Evolutionary conservation across 37 sponge, comb jelly and placozoan species (phyloP).

Genomic region (Chondrilla cf. caribensis): DNA sequence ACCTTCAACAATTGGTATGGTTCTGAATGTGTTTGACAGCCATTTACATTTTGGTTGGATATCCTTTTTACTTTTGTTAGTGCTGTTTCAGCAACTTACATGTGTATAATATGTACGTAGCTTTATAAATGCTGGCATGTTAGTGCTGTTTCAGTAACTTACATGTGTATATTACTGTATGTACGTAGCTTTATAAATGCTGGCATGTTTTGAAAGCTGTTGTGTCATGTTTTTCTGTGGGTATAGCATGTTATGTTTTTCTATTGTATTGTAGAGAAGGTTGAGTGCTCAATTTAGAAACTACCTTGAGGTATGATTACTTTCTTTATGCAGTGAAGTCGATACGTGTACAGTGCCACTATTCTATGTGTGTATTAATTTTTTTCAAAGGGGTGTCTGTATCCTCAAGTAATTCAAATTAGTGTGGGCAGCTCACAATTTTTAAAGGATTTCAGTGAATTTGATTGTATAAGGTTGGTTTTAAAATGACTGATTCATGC

Average conservation of each 20-base stretch:
- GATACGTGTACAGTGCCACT: not conserved
- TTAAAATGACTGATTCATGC: not conserved
- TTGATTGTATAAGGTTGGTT: not conserved
- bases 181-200: too few species aligned
- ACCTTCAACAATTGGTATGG: constrained; percentile 4
- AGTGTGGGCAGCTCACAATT: not conserved
- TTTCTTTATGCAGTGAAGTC: not conserved
- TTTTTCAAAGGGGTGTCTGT: not conserved
- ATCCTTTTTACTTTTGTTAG: too few species aligned
- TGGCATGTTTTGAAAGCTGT: too few species aligned
- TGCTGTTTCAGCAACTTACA: too few species aligned
- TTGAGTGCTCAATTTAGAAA: not conserved
- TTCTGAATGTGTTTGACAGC: not conserved
- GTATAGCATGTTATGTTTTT: not conserved
- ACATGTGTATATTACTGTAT: too few species aligned
- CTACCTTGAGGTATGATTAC: not conserved
- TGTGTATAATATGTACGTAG: too few species aligned
- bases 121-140: too few species aligned
- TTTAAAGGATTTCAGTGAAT: not conserved
- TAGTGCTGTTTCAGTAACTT: too few species aligned
- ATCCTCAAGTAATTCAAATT: constrained; percentile 4
- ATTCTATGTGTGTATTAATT: too few species aligned
- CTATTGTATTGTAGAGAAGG: not conserved
- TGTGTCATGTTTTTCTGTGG: too few species aligned
- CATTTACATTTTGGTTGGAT: too few species aligned